Evolutionary conservation across 2,113 vertebrate genomes (phyloP), one percentile per base, ranked within the genome.

Genomic region (Dinomys branickii): DNA sequence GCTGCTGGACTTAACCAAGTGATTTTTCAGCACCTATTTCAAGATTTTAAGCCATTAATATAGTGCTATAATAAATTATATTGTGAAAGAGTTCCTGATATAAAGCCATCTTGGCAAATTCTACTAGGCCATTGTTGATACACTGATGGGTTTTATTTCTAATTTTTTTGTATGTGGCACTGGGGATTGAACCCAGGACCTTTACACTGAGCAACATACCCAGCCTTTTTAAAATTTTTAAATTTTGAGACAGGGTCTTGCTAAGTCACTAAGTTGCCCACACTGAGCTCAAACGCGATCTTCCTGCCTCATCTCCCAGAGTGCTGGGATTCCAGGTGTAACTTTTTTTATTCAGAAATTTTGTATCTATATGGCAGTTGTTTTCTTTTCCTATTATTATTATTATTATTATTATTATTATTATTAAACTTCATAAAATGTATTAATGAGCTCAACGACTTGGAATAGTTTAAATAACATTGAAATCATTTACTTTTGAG

Each of bases 1-100:
- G 44, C 35, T 84, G 8, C 50, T 93, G 17, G 83, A 67, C 86
- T 93, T 82, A 96, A 94, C 26, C 28, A 73, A 90, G 88, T 59
- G 47, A 1, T 20, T 75, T 92, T 83, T 85, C 1, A 83, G 20
- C 28, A 83, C 47, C 30, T 90, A 9, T 56, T 85, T n/a, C n/a
- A 85, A 75, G 38, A 14, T 58, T 86, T 93, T 78, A 85, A 85
- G 41, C 47, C 35, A 86, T 78, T 59, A 89, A 44, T 82, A 44
- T 82, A 47, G 24, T 82, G 17, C 17, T 75, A 12, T 59, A 89
- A 85, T 85, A 92, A 80, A 65, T 78, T 84, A 47, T 52, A 26
- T 56, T 73, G 41, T 67, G 54, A 92, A 93, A 91, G 13, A 88
- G 28, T 30, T 58, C 47, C 38, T 85, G 54, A 65, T 5, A 50